Base-by-base conservation (phyloP, 2,113 vertebrate species). In the Nibea albiflora region DNA sequence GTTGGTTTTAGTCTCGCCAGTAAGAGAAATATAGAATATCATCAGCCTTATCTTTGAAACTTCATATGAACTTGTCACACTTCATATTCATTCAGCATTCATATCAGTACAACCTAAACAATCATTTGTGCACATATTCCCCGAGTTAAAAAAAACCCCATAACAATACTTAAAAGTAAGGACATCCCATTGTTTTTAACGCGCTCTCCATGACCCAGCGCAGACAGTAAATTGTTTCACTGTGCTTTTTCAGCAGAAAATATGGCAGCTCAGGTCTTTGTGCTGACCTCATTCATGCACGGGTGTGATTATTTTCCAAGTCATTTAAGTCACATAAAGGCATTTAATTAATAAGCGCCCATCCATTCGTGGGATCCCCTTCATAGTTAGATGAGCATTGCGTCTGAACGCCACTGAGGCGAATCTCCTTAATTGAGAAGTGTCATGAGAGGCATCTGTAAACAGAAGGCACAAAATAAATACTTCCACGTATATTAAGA, bases 251-350 rank as follows among this genome's bases (percentile, higher is more conserved):
- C 89, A 80, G 88, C 85, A 81, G 75, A 87, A 89, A 85, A 1
- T 14, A 1, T 31, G 1, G 52, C 78, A 6, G 79, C 58, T 28
- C 46, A 20, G 80, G 76, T 82, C 85, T 92, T 91, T 91, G 77
- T 86, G 85, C 79, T 82, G 87, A 88, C 87, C 85, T 87, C 88
- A 85, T 89, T 89, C 78, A 63, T 77, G 83, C 81, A 46, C 16
- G 39, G 68, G 24, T 73, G 89, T 87, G 87, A 92, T 89, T 85
- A 89, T 90, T 93, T 91, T 86, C 88, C 80, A 85, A 88, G 80
- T 92, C 80, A 89, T 93, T 94, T 87, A 91, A 90, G 87, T 92
- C 84, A 63, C 90, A 92, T 93, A 84, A 94, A 94, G 91, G 80
- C 83, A 58, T 90, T 92, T 93, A 91, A 94, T 95, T 92, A 94